Percentiles rank a stretch among this genome's conserved stretches.
These are phyloP conservation scores for Rhabditoides inermis DNA, from an alignment of 2,888 invertebrate genomes.

Conservation along the genomic window DNA sequence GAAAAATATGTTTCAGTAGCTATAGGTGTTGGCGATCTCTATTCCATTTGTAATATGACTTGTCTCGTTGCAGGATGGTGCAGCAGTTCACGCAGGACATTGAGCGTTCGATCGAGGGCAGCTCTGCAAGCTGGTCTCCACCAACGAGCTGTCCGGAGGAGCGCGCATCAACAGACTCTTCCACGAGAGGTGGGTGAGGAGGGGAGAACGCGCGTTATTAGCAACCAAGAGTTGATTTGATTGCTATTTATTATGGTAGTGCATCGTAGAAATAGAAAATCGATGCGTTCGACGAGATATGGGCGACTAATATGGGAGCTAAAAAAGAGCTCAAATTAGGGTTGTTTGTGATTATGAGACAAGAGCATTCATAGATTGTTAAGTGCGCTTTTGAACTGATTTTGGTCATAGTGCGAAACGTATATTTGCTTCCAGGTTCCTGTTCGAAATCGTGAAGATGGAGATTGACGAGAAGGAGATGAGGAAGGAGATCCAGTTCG, in stretches of 20 bases:
- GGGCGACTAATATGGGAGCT: background rate
- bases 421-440: conserved; percentile 60
- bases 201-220: no score
- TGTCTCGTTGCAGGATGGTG: conserved; percentile 72
- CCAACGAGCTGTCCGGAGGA: conserved; percentile 91
- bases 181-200: conserved; percentile 77
- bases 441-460: conserved; percentile 98
- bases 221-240: no score
- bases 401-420: background rate
- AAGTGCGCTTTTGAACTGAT: background rate
- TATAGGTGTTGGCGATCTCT: no score
- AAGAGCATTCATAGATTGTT: background rate
- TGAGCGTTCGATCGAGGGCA: conserved; percentile 91
- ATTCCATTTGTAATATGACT: background rate
- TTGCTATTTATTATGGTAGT: no score
- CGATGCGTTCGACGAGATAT: background rate
- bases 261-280: background rate
- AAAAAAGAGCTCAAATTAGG: background rate
- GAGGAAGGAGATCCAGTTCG: conserved; percentile 91
- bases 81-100: conserved; percentile 93
- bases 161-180: conserved; percentile 93
- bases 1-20: no score
- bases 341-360: background rate
- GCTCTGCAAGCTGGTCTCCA: conserved; percentile 75
- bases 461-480: conserved; percentile 97